Evolutionary conservation across 2,797 vertebrate genomes (phyloP).

Genomic region (Pseudochromis fuscus): DNA sequence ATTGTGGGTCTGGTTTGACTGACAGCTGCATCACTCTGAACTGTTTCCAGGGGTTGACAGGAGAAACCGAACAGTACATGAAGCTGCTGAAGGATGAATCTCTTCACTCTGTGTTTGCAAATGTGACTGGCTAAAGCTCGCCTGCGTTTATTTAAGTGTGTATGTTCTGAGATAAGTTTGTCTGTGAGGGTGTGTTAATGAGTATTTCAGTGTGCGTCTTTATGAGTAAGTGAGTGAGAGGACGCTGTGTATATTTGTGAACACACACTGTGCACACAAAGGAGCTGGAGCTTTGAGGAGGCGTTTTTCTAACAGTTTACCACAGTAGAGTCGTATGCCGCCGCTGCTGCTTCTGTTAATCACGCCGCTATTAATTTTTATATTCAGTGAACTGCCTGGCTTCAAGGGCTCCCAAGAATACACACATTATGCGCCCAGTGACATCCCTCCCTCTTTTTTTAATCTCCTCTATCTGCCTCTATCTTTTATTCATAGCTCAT

Average conservation of each 20-base stretch:
- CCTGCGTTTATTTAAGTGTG: too few species aligned
- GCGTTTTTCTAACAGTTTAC: not conserved
- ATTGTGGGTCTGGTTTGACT: too few species aligned
- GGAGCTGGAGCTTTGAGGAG: conserved; percentile 7
- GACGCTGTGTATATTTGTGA: not conserved
- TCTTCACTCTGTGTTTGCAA: too few species aligned
- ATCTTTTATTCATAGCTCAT: conserved; percentile 31
- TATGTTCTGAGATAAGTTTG: too few species aligned
- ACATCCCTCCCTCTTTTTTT: conserved; percentile 20
- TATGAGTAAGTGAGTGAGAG: not conserved
- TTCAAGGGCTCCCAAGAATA: conserved; percentile 35
- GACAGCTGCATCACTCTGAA: too few species aligned
- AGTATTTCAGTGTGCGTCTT: not conserved
- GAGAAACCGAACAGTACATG: not conserved
- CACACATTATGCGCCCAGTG: conserved; percentile 24
- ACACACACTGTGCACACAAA: conserved; percentile 10
- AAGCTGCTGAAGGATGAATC: not conserved
- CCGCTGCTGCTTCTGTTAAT: conserved; percentile 35
- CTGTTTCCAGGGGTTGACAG: too few species aligned
- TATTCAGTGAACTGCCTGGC: conserved; percentile 27
- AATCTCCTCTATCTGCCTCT: not conserved
- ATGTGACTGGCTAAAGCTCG: too few species aligned
- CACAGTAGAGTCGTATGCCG: conserved; percentile 1
- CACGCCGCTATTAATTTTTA: conserved; percentile 33
- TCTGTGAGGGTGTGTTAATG: too few species aligned